Base-by-base conservation (phyloP, 2,113 vertebrate species). In the Callorhinus ursinus region DNA sequence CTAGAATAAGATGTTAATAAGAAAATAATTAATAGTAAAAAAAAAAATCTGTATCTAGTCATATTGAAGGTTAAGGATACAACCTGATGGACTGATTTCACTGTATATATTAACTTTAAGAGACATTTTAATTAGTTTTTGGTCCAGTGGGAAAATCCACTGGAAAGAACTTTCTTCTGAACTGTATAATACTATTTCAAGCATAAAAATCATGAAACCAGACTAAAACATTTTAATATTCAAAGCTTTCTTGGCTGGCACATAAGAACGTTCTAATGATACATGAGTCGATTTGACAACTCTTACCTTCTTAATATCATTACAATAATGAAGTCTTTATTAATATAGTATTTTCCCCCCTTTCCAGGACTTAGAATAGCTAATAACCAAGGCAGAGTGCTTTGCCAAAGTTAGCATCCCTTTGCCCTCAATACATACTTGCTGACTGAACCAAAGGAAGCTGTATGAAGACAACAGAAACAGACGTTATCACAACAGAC, bases 1-100 rank as follows among this genome's bases (percentile, higher is more conserved):
- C 99, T 99, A 98, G 46, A 98, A 98, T 10, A 83, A 81, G 67
- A 96, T 36, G 33, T 69, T n/a, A 86, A 63, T 69, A 92, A 92
- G 33, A 74, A 85, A 89, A 39, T 42, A 80, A 90, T 79, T 76
- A 96, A 85, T 19, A 65, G 9, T n/a, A 28, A n/a, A 55, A 74
- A 74, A 16, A 11, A 71, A 36, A 53, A 46, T n/a, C 22, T 24
- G 7, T 9, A 55, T 18, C 10, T 21, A 74, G 31, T 71, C 49
- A 55, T 13, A 79, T 0, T 72, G 15, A 93, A 77, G 51, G 18
- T 10, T 15, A 90, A 81, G 5, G 31, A 81, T 65, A 95, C 5
- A 90, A 0, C 26, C 0, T 61, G 21, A 89, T 1, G 90, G 71
- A 42, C 0, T 65, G 63, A 89, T 42, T 88, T 93, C 18, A 55